phyloP scores from a whole-genome alignment of 2,797 vertebrate species.

The Rousettus madagascariensis region DNA sequence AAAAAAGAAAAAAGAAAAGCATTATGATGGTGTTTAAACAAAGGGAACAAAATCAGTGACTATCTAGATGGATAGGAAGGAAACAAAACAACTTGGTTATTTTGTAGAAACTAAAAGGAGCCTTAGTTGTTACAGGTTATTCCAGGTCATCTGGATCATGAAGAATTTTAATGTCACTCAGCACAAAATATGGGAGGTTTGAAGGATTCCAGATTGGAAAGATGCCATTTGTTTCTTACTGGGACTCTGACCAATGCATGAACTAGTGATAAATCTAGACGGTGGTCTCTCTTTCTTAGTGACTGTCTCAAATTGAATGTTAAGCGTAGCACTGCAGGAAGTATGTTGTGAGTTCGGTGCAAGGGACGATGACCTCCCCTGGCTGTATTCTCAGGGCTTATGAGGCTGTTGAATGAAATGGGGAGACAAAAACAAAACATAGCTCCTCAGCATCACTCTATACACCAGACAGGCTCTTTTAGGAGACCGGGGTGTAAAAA shows the following conservation, averaged over 20 bases:
- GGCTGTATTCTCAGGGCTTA: background rate
- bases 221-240: background rate
- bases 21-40: background rate
- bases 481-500: background rate
- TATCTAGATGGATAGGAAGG: background rate
- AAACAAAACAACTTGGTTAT: background rate
- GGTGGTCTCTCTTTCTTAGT: background rate
- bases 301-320: background rate
- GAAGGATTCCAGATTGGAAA: background rate
- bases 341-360: background rate
- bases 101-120: background rate
- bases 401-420: background rate
- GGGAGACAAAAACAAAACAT: background rate
- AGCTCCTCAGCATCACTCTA: background rate
- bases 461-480: background rate
- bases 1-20: background rate
- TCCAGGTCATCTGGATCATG: background rate
- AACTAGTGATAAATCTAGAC: background rate
- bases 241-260: background rate
- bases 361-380: rapidly evolving
- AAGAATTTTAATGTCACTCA: background rate
- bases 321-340: background rate
- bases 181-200: background rate
- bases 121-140: background rate
- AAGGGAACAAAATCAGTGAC: background rate